Evolutionary conservation across 2,888 invertebrate genomes (phyloP).

Genomic region (Ophioninae sp.): DNA sequence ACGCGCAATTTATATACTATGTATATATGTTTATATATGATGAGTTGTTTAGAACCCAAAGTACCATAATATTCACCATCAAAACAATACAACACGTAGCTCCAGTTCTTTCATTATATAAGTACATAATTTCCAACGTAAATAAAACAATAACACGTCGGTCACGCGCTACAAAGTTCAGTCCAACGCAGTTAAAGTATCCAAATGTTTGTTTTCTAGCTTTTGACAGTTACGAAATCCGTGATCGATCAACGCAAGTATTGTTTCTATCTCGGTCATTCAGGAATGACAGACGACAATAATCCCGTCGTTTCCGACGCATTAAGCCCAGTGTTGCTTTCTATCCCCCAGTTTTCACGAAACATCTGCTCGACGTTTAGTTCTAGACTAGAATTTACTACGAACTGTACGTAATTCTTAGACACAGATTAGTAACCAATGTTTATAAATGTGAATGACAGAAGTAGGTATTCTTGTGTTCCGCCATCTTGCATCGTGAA

Average conservation of each 20-base stretch:
- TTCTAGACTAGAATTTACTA: neutral
- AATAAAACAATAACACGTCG: slow-evolving; percentile 24
- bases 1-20: slow-evolving; percentile 14
- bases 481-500: slow-evolving; percentile 4
- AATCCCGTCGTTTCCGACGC: slow-evolving; percentile 18
- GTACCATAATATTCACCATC: slow-evolving; percentile 57
- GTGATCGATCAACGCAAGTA: slow-evolving; percentile 6
- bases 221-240: neutral
- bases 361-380: neutral
- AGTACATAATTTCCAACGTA: slow-evolving; percentile 46
- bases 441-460: neutral
- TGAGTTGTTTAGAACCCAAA: slow-evolving; percentile 3
- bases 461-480: neutral
- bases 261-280: slow-evolving; percentile 21
- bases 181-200: neutral
- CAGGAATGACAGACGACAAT: slow-evolving; percentile 32
- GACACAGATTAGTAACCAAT: neutral
- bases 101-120: slow-evolving; percentile 59
- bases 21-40: neutral
- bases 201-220: neutral
- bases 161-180: neutral
- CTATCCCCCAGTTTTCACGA: neutral
- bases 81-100: slow-evolving; percentile 54
- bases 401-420: neutral
- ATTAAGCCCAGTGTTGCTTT: neutral